Evolutionary conservation across 2,797 vertebrate genomes (phyloP), one percentile per base, ranked within the genome.

Genomic region (Poeciliopsis infans): DNA sequence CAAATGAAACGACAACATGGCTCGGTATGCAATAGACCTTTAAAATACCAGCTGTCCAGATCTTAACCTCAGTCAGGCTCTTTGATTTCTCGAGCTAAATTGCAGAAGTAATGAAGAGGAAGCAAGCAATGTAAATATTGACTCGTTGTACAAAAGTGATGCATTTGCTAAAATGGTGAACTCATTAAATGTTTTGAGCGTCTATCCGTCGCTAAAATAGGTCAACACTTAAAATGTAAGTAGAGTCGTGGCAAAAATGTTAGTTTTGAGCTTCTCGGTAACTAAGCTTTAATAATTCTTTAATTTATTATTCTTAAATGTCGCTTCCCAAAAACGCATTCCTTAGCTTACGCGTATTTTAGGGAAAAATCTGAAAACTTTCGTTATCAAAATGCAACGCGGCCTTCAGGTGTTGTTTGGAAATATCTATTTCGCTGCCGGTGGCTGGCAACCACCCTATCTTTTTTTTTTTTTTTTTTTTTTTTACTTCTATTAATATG

Each of bases 351-450:
- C 23, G 8, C 23, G 16, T 20, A 36, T 36, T 1, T 64, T 39
- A 1, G 59, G 6, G 18, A 18, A 41, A 53, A 78, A 57, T 70
- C 11, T 53, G 66, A 76, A 25, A 45, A 16, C 3, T n/a, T 25
- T 5, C 18, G 13, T 53, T 36, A 3, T 16, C 8, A 36, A 4
- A 13, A 7, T 31, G 76, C 23, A 43, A 68, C 74, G 84, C 7
- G 76, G 57, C 77, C 31, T 78, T 85, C 74, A 79, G 12, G 72
- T 74, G 7, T 64, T 43, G 20, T 43, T 66, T 53, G 71, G 43
- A 73, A 83, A 79, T 72, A 31, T 7, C 0, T 1, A 0, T 11
- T 66, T n/a, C 5, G 49, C 55, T 71, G 0, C 46, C 10, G 71
- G 57, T 2, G n/a, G 0, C 5, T 41, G 7, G 0, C 8, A 18